Percentiles rank a stretch among this genome's conserved stretches.
phyloP scores from a whole-genome alignment of 92 coral and sea anemone genomes.

The Parazoanthus swiftii region DNA sequence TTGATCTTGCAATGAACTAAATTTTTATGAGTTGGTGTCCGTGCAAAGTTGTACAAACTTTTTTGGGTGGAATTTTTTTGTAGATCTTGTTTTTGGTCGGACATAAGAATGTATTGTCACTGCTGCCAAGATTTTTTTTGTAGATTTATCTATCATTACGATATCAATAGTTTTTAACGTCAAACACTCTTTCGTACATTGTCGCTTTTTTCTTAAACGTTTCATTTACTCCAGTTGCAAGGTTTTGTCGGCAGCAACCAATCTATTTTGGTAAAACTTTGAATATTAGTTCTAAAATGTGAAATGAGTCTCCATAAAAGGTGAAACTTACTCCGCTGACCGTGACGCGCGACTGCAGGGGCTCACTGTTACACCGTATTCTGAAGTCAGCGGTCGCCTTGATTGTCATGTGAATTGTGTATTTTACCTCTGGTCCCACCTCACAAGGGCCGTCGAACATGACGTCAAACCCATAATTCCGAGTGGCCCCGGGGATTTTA shows the following conservation, averaged over 20 bases:
- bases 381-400: conserved; percentile 34
- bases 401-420: conserved; percentile 27
- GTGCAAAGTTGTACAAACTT: no score
- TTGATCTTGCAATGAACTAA: no score
- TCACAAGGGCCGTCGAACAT: conserved; percentile 23
- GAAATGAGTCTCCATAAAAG: conserved; percentile 31
- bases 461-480: conserved; percentile 33
- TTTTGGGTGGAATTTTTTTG: no score
- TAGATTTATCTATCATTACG: no score
- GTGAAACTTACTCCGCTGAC: conserved; percentile 23
- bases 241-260: neutral
- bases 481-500: conserved; percentile 35
- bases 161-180: no score
- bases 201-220: neutral
- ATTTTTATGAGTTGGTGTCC: no score
- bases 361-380: conserved; percentile 34
- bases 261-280: neutral
- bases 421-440: conserved; percentile 25
- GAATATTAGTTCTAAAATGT: conserved; percentile 34
- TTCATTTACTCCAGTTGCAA: neutral
- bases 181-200: no score
- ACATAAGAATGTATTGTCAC: no score
- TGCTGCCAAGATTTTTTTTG: no score
- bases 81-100: no score
- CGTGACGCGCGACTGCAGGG: conserved; percentile 13